Conservation (phyloP, 2,113 vertebrate species). For the Athene cunicularia region DNA sequence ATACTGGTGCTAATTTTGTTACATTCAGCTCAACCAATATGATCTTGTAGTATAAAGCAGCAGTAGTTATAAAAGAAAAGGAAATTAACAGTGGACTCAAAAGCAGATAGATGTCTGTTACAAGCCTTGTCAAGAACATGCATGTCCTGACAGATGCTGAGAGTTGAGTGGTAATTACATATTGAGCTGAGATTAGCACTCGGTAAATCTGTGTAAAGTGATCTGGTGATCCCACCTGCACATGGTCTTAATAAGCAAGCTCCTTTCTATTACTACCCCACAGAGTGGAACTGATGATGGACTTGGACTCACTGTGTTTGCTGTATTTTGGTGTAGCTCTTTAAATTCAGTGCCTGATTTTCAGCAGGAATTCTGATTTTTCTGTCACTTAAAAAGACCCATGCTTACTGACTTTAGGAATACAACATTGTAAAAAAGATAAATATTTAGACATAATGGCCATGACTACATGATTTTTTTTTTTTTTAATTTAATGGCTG, state of each 20-base stretch:
- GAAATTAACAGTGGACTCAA: neutral
- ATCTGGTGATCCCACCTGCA: neutral
- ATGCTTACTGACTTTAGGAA: neutral
- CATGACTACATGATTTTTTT: neutral
- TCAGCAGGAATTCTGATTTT: neutral
- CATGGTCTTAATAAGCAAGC: neutral
- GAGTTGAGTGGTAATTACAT: neutral
- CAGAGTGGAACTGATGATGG: neutral
- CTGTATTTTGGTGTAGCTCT: neutral
- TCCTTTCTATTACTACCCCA: neutral
- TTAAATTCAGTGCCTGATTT: neutral
- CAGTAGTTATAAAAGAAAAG: neutral
- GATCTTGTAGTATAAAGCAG: neutral
- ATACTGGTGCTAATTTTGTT: neutral
- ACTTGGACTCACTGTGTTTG: neutral
- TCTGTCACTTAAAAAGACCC: neutral
- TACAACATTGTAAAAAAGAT: neutral
- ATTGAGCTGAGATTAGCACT: neutral
- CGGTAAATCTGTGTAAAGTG: neutral
- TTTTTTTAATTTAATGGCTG: neutral
- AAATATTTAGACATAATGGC: neutral
- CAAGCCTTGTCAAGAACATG: neutral
- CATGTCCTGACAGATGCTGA: neutral
- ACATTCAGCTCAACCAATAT: neutral
- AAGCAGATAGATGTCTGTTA: neutral